Conservation (phyloP, 2,888 invertebrate species). For the Stenoptilia bipunctidactyla region DNA sequence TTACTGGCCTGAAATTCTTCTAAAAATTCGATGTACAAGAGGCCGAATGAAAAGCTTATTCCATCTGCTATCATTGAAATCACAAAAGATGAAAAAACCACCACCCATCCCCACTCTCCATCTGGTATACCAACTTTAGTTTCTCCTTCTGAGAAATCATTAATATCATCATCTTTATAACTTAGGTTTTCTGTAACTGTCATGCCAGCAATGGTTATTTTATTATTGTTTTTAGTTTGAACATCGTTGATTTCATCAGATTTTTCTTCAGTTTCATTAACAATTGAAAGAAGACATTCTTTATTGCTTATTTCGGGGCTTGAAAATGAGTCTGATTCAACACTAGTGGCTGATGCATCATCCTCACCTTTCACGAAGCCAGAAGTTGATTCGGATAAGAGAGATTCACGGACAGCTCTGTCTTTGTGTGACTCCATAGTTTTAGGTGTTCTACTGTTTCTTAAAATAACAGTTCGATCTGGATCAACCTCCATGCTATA, state of each 20-base stretch:
- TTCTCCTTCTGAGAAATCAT: not conserved
- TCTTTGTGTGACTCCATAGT: conserved; percentile 28
- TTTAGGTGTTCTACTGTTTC: conserved; percentile 40
- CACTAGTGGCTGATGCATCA: conserved; percentile 35
- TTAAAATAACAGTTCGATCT: conserved; percentile 33
- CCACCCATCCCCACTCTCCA: conserved; percentile 92
- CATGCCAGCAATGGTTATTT: too few species aligned
- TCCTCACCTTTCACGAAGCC: conserved; percentile 61
- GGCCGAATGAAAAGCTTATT: conserved; percentile 92
- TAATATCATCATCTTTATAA: not conserved
- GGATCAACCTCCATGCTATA: conserved; percentile 40
- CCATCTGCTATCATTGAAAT: conserved; percentile 94
- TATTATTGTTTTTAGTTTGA: conserved; percentile 32
- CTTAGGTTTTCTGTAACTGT: not conserved
- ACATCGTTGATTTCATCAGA: conserved; percentile 12
- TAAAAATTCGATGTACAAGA: conserved; percentile 87
- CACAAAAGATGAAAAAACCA: conserved; percentile 87
- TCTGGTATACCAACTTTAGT: conserved; percentile 72
- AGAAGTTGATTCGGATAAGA: conserved; percentile 60
- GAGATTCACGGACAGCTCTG: conserved; percentile 38
- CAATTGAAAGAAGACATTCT: conserved; percentile 22
- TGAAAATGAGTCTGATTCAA: conserved; percentile 40
- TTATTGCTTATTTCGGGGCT: conserved; percentile 45
- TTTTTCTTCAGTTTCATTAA: conserved; percentile 12
- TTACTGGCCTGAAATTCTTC: conserved; percentile 85